These are phyloP conservation scores for Drosophila ogumai DNA, from an alignment of 1,140 invertebrate species.

Conservation along the genomic window DNA sequence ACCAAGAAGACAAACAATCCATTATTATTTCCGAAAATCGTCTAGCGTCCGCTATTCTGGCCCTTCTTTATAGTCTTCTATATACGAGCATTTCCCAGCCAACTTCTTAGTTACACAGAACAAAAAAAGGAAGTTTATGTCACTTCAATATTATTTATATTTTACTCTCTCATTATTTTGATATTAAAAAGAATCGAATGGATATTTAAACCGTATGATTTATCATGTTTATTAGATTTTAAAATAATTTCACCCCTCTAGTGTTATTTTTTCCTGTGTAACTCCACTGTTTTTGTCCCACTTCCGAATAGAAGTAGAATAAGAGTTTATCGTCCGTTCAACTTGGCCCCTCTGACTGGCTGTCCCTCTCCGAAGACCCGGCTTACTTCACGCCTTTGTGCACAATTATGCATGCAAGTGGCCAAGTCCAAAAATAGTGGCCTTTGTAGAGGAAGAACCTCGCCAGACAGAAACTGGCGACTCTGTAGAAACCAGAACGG, in stretches of 20 bases:
- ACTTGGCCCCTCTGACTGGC: constrained; percentile 21
- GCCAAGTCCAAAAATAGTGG: constrained; percentile 74
- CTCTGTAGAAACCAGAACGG: constrained; percentile 20
- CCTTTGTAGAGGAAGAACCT: constrained; percentile 57
- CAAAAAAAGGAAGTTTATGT: background rate
- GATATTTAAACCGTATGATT: background rate
- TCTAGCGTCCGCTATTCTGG: constrained; percentile 50
- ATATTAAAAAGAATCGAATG: too few species aligned
- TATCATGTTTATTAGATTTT: background rate
- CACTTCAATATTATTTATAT: background rate
- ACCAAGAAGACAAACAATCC: constrained; percentile 48
- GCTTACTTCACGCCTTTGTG: constrained; percentile 73
- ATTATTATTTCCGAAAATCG: constrained; percentile 68
- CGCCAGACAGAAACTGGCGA: constrained; percentile 17
- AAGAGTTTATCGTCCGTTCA: constrained; percentile 74
- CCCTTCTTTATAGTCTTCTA: constrained; percentile 9
- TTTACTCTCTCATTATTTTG: too few species aligned
- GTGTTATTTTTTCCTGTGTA: background rate
- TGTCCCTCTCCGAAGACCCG: constrained; percentile 4
- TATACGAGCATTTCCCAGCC: background rate
- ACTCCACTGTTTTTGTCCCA: constrained; percentile 11
- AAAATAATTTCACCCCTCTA: background rate
- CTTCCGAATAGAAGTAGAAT: constrained; percentile 76
- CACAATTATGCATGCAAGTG: constrained; percentile 81
- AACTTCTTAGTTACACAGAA: constrained; percentile 7